phyloP scores from a whole-genome alignment of 2,888 invertebrate genomes.

The Therioaphis trifolii region DNA sequence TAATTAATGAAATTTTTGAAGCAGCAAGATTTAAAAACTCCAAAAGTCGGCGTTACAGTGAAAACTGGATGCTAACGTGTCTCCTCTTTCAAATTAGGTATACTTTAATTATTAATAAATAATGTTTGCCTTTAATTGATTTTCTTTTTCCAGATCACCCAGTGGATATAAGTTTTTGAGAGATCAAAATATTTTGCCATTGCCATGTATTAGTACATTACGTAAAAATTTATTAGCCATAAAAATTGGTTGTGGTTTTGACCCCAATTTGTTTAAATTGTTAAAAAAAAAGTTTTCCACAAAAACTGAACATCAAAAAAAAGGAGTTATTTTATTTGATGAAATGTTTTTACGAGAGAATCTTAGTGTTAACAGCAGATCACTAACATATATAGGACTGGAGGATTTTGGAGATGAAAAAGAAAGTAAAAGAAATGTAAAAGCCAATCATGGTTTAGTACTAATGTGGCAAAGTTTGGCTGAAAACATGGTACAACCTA shows the following conservation, averaged over 20 bases:
- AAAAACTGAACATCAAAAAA: neutral
- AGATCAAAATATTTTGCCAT: neutral
- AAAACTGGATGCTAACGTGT: neutral
- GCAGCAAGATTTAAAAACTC: neutral
- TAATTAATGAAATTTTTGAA: neutral
- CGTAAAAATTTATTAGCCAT: neutral
- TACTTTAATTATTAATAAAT: neutral
- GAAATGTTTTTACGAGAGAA: neutral
- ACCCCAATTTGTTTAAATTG: too few species aligned
- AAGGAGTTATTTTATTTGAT: neutral
- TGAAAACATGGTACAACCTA: neutral
- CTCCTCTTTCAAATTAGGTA: neutral
- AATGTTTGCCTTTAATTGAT: too few species aligned
- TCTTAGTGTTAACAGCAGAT: neutral
- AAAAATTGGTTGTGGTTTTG: too few species aligned
- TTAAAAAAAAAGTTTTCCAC: too few species aligned
- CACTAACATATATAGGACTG: neutral
- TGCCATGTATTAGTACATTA: neutral
- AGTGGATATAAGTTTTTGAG: neutral
- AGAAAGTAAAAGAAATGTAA: neutral
- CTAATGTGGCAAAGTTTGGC: too few species aligned
- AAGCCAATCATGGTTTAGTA: conserved; percentile 5
- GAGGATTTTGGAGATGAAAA: conserved; percentile 2
- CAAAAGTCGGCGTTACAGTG: neutral
- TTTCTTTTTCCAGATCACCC: neutral